These are phyloP conservation scores for Cephus spinipes DNA, from an alignment of 2,888 invertebrate species.

Conservation along the genomic window DNA sequence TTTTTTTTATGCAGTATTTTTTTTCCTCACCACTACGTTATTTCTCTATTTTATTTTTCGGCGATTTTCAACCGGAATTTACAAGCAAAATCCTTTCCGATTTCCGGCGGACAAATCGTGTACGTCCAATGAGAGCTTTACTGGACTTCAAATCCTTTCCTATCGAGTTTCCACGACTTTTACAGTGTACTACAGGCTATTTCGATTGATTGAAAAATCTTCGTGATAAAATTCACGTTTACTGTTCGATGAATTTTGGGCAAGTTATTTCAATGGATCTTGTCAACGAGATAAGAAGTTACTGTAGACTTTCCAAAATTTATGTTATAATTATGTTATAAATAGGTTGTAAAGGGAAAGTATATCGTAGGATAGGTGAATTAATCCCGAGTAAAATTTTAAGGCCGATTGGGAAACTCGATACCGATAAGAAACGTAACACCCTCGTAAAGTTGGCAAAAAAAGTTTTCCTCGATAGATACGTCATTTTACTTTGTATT, in stretches of 20 bases:
- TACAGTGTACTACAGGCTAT: background rate
- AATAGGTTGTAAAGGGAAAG: too few species aligned
- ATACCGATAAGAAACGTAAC: background rate
- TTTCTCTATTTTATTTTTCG: background rate
- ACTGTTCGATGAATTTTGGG: background rate
- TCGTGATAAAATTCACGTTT: background rate
- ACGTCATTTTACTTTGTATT: background rate
- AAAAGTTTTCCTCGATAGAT: too few species aligned
- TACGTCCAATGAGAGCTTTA: background rate
- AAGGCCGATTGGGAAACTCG: background rate
- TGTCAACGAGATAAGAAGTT: background rate
- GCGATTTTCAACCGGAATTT: background rate
- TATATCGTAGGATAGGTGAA: background rate
- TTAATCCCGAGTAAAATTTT: background rate
- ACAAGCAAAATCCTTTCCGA: background rate
- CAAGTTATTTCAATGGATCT: background rate
- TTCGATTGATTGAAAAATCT: background rate
- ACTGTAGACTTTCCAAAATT: background rate
- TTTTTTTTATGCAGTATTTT: constrained; percentile 11
- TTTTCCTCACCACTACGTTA: background rate
- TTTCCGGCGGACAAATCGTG: background rate
- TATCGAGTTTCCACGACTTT: background rate
- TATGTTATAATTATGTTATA: background rate
- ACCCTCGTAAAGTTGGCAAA: background rate
- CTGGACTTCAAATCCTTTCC: background rate